Base-by-base conservation (phyloP, 2,888 invertebrate species). In the Drosophila antonietae region DNA sequence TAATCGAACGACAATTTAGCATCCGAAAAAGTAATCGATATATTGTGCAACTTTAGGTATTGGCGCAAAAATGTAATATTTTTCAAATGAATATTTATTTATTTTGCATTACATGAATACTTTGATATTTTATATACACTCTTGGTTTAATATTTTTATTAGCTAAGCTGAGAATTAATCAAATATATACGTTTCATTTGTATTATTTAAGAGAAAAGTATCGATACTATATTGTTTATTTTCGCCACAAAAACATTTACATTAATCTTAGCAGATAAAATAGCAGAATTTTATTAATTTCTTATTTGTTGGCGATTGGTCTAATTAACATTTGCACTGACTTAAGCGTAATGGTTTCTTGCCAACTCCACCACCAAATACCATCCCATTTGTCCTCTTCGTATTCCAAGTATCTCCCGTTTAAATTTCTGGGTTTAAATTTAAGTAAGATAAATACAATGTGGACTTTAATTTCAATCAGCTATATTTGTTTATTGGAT, bases 301-400 rank as follows among this genome's bases (percentile, higher is more conserved):
- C 41, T 33, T 44, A 5, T 33, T 18, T 39, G 31, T 15, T 3
- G 5, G 10, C 49, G 23, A 10, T 63, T 46, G 77, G 73, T 33
- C 77, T 66, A 20, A 77, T 76, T 3, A 77, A 10, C 67, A 77
- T 76, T 43, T 72, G 52, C 4, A 77, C 77, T 1, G 51, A 51
- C 44, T 51, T 67, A 0, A 77, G 64, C 3, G 77, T 68, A 2
- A 20, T 53, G 0, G 61, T 57, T 61, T 67, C 56, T 35, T 80
- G 76, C 77, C 80, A 77, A 62, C 46, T 56, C 66, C 58, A 72
- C 77, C 77, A 77, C 63, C 63, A 77, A 62, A 77, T 77, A 28
- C 77, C 77, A 12, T 67, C 53, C 77, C 72, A 80, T 23, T 43
- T 64, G 33, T 80, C 73, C 43, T 67, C 28, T 18, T 80, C 73